These are phyloP conservation scores for Eremophila alpestris DNA, from an alignment of 2,797 vertebrate species.

Conservation along the genomic window DNA sequence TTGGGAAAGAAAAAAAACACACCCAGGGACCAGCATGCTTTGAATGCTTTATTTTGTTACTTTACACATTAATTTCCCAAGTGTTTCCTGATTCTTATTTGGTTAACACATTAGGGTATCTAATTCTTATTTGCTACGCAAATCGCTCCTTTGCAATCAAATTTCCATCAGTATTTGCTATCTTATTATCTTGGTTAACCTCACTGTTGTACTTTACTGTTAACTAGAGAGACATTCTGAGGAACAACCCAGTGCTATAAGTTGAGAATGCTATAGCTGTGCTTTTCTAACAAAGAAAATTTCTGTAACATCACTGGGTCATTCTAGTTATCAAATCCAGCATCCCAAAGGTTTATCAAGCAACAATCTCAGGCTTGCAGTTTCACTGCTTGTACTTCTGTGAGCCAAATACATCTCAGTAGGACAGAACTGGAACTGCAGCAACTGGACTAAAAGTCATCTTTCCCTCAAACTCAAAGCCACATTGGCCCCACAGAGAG, in stretches of 20 bases:
- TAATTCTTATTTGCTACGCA: slow-evolving; percentile 52
- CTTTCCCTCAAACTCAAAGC: background rate
- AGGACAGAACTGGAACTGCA: background rate
- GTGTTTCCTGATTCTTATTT: slow-evolving; percentile 49
- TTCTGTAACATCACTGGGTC: background rate
- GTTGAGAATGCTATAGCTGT: background rate
- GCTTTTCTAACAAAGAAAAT: slow-evolving; percentile 47
- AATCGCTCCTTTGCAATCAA: slow-evolving; percentile 56
- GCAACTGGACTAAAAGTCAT: background rate
- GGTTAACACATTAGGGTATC: slow-evolving; percentile 41
- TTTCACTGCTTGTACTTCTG: background rate
- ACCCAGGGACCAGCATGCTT: background rate
- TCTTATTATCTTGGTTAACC: slow-evolving; percentile 55
- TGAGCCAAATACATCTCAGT: background rate
- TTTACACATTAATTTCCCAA: slow-evolving; percentile 67
- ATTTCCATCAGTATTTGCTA: slow-evolving; percentile 48
- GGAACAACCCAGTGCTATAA: background rate
- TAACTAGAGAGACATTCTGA: slow-evolving; percentile 44
- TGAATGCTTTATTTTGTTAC: slow-evolving; percentile 32
- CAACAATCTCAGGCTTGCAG: background rate
- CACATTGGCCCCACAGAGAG: background rate
- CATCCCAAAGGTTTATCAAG: slow-evolving; percentile 22
- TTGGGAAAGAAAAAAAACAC: background rate
- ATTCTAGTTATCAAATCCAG: slow-evolving; percentile 16
- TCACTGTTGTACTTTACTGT: slow-evolving; percentile 25